phyloP scores from a whole-genome alignment of 2,888 invertebrate species.

The Neoascia interrupta region DNA sequence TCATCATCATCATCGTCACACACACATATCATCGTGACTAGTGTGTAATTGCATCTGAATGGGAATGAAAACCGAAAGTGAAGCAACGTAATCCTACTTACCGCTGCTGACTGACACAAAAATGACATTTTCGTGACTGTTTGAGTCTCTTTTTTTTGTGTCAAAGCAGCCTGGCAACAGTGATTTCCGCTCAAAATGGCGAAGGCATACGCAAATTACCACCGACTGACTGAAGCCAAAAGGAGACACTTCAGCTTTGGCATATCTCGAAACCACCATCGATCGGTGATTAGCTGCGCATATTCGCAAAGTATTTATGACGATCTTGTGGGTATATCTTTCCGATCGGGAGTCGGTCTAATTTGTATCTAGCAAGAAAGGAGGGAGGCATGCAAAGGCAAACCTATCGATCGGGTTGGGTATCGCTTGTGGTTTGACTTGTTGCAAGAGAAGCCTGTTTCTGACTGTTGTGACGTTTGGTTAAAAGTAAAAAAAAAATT shows the following conservation, averaged over 20 bases:
- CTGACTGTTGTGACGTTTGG: conserved; percentile 47
- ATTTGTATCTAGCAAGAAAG: conserved; percentile 65
- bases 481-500: conserved; percentile 4
- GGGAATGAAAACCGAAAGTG: conserved; percentile 61
- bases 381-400: conserved; percentile 25
- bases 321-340: conserved; percentile 44
- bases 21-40: background rate
- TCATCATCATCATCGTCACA: too few relatives aligned
- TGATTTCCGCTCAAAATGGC: conserved; percentile 47
- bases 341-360: conserved; percentile 48
- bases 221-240: too few relatives aligned
- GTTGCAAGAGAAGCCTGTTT: conserved; percentile 66
- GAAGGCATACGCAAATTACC: conserved; percentile 55
- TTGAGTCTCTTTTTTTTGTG: conserved; percentile 21
- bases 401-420: conserved; percentile 21
- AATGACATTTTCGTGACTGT: conserved; percentile 48
- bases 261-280: conserved; percentile 13
- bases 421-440: conserved; percentile 66
- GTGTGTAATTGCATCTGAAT: conserved; percentile 46
- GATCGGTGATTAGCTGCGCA: conserved; percentile 42
- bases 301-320: conserved; percentile 43
- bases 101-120: conserved; percentile 17
- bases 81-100: conserved; percentile 56
- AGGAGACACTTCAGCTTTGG: too few relatives aligned
- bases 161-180: conserved; percentile 26